phyloP scores from a whole-genome alignment of 2,113 vertebrate species.

The Eubucco bourcierii region DNA sequence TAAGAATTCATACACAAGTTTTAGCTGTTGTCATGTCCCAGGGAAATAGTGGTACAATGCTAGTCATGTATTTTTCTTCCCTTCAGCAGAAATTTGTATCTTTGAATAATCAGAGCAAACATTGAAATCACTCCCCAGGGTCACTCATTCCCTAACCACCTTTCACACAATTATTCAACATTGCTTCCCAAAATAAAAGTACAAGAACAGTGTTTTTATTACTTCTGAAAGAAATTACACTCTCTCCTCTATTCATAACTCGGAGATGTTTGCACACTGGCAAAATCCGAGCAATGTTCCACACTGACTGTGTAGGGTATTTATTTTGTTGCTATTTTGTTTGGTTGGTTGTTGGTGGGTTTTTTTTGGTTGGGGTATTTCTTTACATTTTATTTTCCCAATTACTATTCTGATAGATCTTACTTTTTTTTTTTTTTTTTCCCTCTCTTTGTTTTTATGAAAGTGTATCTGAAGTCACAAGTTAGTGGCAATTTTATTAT shows the following conservation, averaged over 20 bases:
- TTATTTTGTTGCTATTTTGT: not conserved
- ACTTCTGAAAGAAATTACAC: not conserved
- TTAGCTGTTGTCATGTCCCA: not conserved
- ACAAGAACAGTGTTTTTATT: rapidly evolving
- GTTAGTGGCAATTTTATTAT: not conserved
- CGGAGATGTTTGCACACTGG: not conserved
- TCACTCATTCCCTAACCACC: not conserved
- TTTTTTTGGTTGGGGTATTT: too few species aligned
- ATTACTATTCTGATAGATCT: not conserved
- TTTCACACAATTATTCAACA: not conserved
- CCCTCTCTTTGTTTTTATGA: not conserved
- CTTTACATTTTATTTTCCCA: not conserved
- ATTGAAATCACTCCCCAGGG: not conserved
- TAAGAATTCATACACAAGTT: not conserved
- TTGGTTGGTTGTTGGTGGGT: not conserved
- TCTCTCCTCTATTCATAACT: not conserved
- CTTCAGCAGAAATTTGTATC: not conserved
- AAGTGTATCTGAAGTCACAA: not conserved
- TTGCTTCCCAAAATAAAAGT: not conserved
- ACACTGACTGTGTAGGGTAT: not conserved
- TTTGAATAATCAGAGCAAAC: not conserved
- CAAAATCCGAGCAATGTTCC: not conserved
- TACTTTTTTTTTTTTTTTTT: not conserved
- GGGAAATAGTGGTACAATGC: not conserved
- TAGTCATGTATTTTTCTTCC: not conserved